Percentiles rank a stretch among this genome's conserved stretches.
phyloP scores from a whole-genome alignment of 2,888 invertebrate genomes.

The Rapana venosa region DNA sequence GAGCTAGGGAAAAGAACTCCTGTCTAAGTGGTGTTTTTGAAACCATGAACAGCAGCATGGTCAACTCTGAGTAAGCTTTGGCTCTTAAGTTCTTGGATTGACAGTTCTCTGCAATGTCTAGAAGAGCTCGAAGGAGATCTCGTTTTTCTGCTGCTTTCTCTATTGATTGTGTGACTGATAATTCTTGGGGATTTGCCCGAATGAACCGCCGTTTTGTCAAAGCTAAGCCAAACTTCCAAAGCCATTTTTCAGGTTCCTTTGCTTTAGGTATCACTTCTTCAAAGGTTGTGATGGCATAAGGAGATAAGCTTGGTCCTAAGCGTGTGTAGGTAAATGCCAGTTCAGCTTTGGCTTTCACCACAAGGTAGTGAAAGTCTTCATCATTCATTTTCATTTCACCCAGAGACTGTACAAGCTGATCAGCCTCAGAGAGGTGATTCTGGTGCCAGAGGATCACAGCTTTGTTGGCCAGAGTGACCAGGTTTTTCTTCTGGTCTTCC shows the following conservation, averaged over 20 bases:
- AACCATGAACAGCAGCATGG: not conserved
- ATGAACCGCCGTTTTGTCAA: not conserved
- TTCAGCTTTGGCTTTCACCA: slow-evolving; percentile 36
- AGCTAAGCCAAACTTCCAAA: slow-evolving; percentile 35
- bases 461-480: slow-evolving; percentile 41
- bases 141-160: not conserved
- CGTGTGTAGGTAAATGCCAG: slow-evolving; percentile 37
- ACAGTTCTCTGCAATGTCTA: not conserved
- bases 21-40: not conserved
- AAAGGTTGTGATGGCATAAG: not conserved
- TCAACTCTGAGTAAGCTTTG: slow-evolving; percentile 33
- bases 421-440: not conserved
- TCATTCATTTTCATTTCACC: not conserved
- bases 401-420: not conserved
- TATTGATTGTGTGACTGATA: not conserved
- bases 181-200: not conserved
- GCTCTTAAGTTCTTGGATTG: not conserved
- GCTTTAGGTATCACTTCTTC: slow-evolving; percentile 28
- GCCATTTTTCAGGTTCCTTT: slow-evolving; percentile 16
- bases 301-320: not conserved
- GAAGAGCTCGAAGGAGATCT: not conserved
- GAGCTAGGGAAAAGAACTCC: not conserved
- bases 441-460: slow-evolving; percentile 17
- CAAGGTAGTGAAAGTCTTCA: slow-evolving; percentile 23
- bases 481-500: slow-evolving; percentile 10